Evolutionary conservation across 2,797 vertebrate species (phyloP), one percentile per base, ranked within the genome.

Genomic region (Xenops minutus): DNA sequence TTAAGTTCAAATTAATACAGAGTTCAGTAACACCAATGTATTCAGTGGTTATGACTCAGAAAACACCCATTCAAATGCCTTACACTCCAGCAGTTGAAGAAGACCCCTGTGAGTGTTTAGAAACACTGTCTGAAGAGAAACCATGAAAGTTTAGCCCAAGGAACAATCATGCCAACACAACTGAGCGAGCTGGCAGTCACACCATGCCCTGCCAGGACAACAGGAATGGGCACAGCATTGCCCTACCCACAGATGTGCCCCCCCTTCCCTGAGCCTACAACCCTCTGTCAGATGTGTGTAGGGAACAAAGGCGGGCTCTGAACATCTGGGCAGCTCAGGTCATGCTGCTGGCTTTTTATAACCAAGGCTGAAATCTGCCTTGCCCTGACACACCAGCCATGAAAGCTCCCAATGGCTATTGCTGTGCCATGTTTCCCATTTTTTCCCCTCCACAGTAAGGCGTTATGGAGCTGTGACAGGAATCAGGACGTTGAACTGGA

Each of bases 221-320:
- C 32, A 58, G 58, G 67, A 73, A 49, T 1, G 6, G 0, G 1
- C 27, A 20, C 1, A 1, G 41, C 36, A 41, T 6, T 0, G 2
- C 48, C 32, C 34, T 48, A 15, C 32, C 63, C 13, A 4, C 18
- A 34, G 32, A 14, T 2, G 6, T 20, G 63, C 52, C 37, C 1
- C 39, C 41, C 27, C 58, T 41, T 48, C 14, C 62, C 72, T 2
- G 0, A 69, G 43, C 44, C 46, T 46, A 1, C 1, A 2, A 46
- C 12, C 14, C 63, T 29, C 36, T 1, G 0, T 48, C 34, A 88
- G 36, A 44, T 2, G 2, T 2, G 19, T 0, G 0, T 29, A 34
- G 56, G 49, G 51, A 55, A 59, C 4, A 20, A 54, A 59, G 2
- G 3, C n/a, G 56, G 49, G 34, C 27, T 80, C 36, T 9, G 43